phyloP scores from a whole-genome alignment of 2,797 vertebrate genomes.

The Pterois miles region DNA sequence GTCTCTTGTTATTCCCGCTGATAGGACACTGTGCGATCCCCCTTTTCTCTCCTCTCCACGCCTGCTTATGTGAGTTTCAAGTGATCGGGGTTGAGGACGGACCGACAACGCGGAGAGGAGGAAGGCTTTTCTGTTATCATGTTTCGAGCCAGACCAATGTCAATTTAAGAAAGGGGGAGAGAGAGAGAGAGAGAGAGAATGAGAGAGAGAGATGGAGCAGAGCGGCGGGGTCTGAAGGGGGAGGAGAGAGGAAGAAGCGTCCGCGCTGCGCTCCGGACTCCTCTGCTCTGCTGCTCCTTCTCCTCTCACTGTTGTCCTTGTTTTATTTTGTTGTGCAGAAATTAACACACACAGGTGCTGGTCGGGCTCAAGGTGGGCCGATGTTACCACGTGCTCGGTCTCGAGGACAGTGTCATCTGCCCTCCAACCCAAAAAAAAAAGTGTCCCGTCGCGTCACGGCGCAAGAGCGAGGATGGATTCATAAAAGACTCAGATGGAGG shows the following conservation, averaged over 20 bases:
- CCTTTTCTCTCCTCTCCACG: conserved; percentile 44
- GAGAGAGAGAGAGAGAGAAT: conserved; percentile 57
- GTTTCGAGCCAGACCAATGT: conserved; percentile 84
- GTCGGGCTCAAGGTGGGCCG: conserved; percentile 57
- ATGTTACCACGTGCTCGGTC: conserved; percentile 87
- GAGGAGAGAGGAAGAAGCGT: conserved; percentile 83
- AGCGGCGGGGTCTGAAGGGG: conserved; percentile 74
- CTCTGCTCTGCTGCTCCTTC: conserved; percentile 41
- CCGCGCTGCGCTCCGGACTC: conserved; percentile 78
- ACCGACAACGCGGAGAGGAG: conserved; percentile 77
- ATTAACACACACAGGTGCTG: conserved; percentile 87
- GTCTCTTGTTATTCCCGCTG: conserved; percentile 69
- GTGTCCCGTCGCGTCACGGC: conserved; percentile 65
- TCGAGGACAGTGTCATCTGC: conserved; percentile 85
- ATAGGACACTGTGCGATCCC: conserved; percentile 65
- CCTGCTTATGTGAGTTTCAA: conserved; percentile 74
- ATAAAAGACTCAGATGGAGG: conserved; percentile 30
- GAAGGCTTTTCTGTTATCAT: conserved; percentile 81
- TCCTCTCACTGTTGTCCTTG: conserved; percentile 27
- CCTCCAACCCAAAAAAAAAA: conserved; percentile 29
- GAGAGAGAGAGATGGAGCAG: conserved; percentile 66
- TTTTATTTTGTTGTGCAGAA: conserved; percentile 68
- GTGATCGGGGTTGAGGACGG: conserved; percentile 72
- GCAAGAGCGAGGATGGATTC: conserved; percentile 36
- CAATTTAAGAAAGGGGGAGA: conserved; percentile 83